A percentile compares a stretch with the other conserved stretches of the same genome.
Conservation (phyloP, 1,140 invertebrate species). For the Micrasema longulum region DNA sequence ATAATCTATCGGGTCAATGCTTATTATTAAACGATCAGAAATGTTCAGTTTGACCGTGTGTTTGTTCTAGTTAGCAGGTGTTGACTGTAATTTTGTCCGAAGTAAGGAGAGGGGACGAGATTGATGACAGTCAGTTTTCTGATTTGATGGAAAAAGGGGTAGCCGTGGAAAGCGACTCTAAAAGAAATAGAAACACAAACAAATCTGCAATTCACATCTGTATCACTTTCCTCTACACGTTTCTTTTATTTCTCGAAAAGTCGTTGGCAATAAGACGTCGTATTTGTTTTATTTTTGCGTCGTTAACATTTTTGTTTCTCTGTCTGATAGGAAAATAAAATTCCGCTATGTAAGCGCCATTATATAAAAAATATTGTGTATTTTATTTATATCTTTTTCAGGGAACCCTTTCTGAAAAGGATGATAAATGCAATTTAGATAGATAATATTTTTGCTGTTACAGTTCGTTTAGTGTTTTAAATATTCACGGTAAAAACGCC, state of each 20-base stretch:
- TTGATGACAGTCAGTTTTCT: constrained; percentile 26
- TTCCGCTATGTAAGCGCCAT: neutral
- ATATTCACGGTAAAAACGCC: too few relatives aligned
- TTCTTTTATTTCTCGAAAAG: constrained; percentile 5
- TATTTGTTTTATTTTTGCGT: neutral
- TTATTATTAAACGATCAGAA: constrained; percentile 1
- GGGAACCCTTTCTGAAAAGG: too few relatives aligned
- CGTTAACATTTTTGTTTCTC: neutral
- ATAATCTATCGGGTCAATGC: neutral
- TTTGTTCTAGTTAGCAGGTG: constrained; percentile 30
- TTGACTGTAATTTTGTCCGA: constrained; percentile 25
- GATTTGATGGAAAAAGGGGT: constrained; percentile 24
- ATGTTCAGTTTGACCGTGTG: neutral
- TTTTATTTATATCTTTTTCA: too few relatives aligned
- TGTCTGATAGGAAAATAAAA: neutral
- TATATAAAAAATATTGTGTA: too few relatives aligned
- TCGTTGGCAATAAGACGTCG: too few relatives aligned
- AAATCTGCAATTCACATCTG: constrained; percentile 29
- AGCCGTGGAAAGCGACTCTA: neutral
- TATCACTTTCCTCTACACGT: constrained; percentile 15
- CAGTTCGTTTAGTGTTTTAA: too few relatives aligned
- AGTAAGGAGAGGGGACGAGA: constrained; percentile 5
- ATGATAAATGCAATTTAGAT: too few relatives aligned
- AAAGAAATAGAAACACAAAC: constrained; percentile 21
- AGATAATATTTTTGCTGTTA: too few relatives aligned